These are phyloP conservation scores for Papilio demoleus DNA, from an alignment of 2,888 invertebrate genomes.

Conservation along the genomic window DNA sequence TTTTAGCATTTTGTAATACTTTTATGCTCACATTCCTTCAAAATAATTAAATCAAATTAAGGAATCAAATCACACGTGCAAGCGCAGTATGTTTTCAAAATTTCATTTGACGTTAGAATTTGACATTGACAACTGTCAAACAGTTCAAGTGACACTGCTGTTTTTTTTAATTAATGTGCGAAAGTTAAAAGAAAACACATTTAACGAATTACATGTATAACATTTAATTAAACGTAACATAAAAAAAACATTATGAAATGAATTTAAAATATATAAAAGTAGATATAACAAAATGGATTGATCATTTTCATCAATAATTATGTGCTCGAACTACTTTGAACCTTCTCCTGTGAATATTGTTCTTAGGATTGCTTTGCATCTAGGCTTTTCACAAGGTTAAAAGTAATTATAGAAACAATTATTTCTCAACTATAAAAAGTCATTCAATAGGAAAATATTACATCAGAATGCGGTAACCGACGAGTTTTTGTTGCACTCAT, in stretches of 20 bases:
- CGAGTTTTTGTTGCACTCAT: slow-evolving; percentile 1
- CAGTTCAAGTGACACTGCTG: no score
- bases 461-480: neutral
- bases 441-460: slow-evolving; percentile 10
- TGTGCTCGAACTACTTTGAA: no score
- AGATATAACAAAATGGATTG: no score
- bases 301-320: no score
- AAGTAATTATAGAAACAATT: slow-evolving; percentile 6
- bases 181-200: no score
- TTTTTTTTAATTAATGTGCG: neutral
- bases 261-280: no score
- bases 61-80: slow-evolving; percentile 9
- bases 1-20: slow-evolving; percentile 44
- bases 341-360: no score
- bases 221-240: no score
- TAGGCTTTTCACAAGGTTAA: slow-evolving; percentile 10
- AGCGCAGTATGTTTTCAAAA: neutral
- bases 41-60: neutral
- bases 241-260: no score
- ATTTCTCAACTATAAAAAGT: slow-evolving; percentile 1
- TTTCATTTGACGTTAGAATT: neutral
- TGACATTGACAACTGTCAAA: slow-evolving; percentile 15
- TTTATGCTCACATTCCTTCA: neutral
- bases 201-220: no score
- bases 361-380: neutral